Conservation (phyloP, 2,888 invertebrate genomes). For the Protodeltote pygarga region DNA sequence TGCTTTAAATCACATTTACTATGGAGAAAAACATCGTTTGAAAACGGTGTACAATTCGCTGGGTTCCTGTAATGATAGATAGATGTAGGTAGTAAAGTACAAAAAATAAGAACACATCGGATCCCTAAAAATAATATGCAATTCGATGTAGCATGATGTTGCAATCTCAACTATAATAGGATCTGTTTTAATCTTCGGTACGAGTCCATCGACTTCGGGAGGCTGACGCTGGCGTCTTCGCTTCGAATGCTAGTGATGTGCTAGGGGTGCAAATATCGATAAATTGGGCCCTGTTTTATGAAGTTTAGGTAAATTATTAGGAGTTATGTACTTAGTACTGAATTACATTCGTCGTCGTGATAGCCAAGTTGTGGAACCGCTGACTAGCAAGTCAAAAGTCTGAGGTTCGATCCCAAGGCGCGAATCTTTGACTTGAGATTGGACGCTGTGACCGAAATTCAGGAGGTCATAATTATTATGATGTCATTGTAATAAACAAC, state of each 20-base stretch:
- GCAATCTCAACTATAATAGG: conserved; percentile 82
- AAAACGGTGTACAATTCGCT: too few relatives aligned
- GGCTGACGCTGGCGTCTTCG: conserved; percentile 69
- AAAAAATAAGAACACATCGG: conserved; percentile 25
- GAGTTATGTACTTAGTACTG: background rate
- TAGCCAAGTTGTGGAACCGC: background rate
- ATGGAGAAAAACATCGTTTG: too few relatives aligned
- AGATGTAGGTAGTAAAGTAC: too few relatives aligned
- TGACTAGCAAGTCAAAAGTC: too few relatives aligned
- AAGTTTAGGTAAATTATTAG: background rate
- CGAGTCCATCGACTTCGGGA: conserved; percentile 54
- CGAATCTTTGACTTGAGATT: too few relatives aligned
- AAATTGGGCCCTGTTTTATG: background rate
- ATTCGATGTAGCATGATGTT: conserved; percentile 74
- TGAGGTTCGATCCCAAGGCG: too few relatives aligned
- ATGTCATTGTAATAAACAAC: too few relatives aligned
- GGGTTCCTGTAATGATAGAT: too few relatives aligned
- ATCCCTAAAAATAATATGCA: conserved; percentile 63
- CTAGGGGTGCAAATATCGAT: conserved; percentile 15
- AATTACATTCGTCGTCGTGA: background rate
- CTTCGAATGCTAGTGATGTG: conserved; percentile 56
- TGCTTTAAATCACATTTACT: too few relatives aligned
- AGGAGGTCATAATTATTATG: too few relatives aligned
- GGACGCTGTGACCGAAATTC: too few relatives aligned
- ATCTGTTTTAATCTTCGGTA: conserved; percentile 81